Evolutionary conservation across 2,113 vertebrate genomes (phyloP).

Genomic region (Proteles cristata): DNA sequence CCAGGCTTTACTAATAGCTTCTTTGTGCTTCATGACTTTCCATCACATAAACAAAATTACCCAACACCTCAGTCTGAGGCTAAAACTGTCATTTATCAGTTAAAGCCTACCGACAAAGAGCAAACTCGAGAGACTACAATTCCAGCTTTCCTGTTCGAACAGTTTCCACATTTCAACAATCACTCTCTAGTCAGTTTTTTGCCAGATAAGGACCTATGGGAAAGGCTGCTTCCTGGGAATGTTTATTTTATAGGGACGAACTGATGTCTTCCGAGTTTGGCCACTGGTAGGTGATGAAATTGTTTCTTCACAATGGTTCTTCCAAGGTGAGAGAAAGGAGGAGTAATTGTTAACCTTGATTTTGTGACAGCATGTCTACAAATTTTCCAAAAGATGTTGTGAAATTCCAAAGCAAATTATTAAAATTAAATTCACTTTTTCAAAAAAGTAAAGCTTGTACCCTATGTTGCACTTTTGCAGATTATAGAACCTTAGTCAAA

Average conservation of each 20-base stretch:
- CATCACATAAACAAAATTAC: slow-evolving; percentile 65
- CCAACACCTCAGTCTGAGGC: slow-evolving; percentile 36
- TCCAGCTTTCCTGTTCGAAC: not conserved
- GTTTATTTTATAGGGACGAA: not conserved
- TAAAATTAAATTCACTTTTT: not conserved
- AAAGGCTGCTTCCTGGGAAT: slow-evolving; percentile 3
- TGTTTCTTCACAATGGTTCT: not conserved
- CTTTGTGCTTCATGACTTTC: slow-evolving; percentile 63
- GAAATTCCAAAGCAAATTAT: slow-evolving; percentile 31
- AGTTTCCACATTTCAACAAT: not conserved
- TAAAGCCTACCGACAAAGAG: slow-evolving; percentile 38
- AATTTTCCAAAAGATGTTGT: not conserved
- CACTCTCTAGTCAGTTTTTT: not conserved
- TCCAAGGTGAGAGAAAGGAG: not conserved
- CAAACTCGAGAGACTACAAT: not conserved
- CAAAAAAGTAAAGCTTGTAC: not conserved
- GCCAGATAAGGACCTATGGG: not conserved
- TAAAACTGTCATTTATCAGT: slow-evolving; percentile 50
- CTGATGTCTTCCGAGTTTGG: not conserved
- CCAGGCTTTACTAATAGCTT: slow-evolving; percentile 64
- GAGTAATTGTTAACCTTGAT: not conserved
- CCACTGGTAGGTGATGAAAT: not conserved
- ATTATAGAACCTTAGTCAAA: slow-evolving; percentile 9
- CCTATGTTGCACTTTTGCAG: not conserved
- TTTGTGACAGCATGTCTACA: not conserved